These are phyloP conservation scores for Drosophila arawakana DNA, from an alignment of 1,140 invertebrate genomes.

Conservation along the genomic window DNA sequence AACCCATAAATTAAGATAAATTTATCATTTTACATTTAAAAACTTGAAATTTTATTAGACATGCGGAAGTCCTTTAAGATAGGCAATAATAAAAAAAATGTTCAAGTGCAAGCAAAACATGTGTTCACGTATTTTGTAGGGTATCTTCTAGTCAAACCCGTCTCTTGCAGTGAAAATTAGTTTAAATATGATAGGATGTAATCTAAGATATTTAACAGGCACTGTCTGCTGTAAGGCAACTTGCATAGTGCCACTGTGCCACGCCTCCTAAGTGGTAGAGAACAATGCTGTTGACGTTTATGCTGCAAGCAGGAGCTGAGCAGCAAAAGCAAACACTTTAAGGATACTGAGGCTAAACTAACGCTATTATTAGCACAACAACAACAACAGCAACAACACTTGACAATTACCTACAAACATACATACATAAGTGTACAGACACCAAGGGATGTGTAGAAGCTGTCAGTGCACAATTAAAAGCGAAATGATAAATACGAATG, in stretches of 20 bases:
- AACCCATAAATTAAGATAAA: neutral
- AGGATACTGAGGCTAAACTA: constrained; percentile 59
- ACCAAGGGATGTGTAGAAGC: constrained; percentile 4
- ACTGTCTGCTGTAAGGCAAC: too few species aligned
- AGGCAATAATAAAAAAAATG: too few species aligned
- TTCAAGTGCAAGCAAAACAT: too few species aligned
- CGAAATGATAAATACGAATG: constrained; percentile 75
- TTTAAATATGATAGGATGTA: too few species aligned
- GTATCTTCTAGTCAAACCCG: too few species aligned
- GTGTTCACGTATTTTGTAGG: too few species aligned
- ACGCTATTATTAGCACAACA: constrained; percentile 75
- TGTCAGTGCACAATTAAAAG: constrained; percentile 69
- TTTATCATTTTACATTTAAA: neutral
- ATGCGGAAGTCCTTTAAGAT: too few species aligned
- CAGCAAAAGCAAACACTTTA: constrained; percentile 54
- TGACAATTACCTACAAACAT: constrained; percentile 42
- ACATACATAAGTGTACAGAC: constrained; percentile 12
- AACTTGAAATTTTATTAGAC: too few species aligned
- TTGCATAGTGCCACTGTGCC: too few species aligned
- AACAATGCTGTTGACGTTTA: constrained; percentile 1
- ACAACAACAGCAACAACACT: constrained; percentile 60
- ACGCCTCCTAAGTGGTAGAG: neutral
- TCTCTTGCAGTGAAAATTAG: too few species aligned
- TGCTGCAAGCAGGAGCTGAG: constrained; percentile 52
- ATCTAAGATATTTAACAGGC: too few species aligned